phyloP scores from a whole-genome alignment of 1,140 invertebrate species.

The Ctenoplectra terminalis region DNA sequence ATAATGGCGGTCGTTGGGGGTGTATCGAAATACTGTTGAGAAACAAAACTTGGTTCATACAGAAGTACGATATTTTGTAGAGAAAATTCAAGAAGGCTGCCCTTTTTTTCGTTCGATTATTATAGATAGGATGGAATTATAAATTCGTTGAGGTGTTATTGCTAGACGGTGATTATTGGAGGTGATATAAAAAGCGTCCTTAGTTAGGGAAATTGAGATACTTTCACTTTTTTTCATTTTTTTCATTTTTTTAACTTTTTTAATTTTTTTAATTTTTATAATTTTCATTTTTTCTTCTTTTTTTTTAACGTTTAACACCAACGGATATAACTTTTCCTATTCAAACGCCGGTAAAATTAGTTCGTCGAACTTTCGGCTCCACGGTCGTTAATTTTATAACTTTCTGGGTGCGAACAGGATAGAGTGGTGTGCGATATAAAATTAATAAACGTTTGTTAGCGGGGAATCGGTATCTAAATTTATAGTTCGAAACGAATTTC shows the following conservation, averaged over 20 bases:
- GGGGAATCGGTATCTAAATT: constrained; percentile 12
- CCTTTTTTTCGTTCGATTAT: too few species aligned
- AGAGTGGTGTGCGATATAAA: neutral
- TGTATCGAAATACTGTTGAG: neutral
- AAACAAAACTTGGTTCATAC: neutral
- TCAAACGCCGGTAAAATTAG: constrained; percentile 3
- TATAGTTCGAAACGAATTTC: neutral
- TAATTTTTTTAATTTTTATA: too few species aligned
- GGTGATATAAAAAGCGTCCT: neutral
- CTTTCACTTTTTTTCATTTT: neutral
- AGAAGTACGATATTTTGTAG: too few species aligned
- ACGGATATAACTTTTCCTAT: constrained; percentile 23
- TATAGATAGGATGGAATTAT: too few species aligned
- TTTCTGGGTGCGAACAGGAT: neutral
- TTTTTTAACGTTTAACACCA: neutral
- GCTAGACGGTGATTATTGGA: neutral
- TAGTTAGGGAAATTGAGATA: neutral
- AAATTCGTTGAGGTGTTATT: too few species aligned
- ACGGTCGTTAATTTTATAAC: constrained; percentile 32
- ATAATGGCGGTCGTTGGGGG: neutral
- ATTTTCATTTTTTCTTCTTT: too few species aligned
- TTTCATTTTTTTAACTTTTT: too few species aligned
- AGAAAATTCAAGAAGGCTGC: too few species aligned
- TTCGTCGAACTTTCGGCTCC: neutral
- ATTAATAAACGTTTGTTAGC: constrained; percentile 26